These are phyloP conservation scores for Ennomos quercinarius DNA, from an alignment of 2,888 invertebrate genomes.

Conservation along the genomic window DNA sequence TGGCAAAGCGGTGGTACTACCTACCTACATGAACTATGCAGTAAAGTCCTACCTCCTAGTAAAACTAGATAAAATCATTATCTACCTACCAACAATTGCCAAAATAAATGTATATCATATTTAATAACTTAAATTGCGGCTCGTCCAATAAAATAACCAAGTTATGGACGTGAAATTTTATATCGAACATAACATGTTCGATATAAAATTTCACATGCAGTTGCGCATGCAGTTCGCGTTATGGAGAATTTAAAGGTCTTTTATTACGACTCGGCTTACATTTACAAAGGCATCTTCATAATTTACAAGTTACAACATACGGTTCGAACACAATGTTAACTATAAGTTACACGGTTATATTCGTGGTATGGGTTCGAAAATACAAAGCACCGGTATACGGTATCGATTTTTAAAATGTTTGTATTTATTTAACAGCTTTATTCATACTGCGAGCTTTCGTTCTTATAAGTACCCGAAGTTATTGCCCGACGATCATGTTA, in stretches of 20 bases:
- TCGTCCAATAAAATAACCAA: constrained; percentile 33
- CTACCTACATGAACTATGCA: too few relatives aligned
- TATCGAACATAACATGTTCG: constrained; percentile 37
- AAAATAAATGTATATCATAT: too few relatives aligned
- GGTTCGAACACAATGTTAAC: constrained; percentile 14
- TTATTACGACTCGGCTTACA: constrained; percentile 44
- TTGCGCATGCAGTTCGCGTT: constrained; percentile 41
- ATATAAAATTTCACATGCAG: too few relatives aligned
- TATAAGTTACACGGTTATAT: constrained; percentile 7
- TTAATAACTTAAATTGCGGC: constrained; percentile 12
- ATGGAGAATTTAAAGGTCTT: constrained; percentile 47
- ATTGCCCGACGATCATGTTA: too few relatives aligned
- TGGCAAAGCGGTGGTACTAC: too few relatives aligned
- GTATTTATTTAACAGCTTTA: too few relatives aligned
- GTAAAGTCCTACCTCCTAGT: too few relatives aligned
- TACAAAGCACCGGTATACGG: too few relatives aligned
- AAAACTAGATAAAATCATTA: neutral
- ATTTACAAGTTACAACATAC: constrained; percentile 40
- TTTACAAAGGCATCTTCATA: constrained; percentile 48
- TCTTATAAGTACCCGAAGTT: too few relatives aligned
- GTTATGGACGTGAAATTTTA: constrained; percentile 39
- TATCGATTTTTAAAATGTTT: too few relatives aligned
- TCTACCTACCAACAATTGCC: neutral
- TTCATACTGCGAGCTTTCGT: too few relatives aligned
- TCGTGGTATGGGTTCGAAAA: too few relatives aligned